Evolutionary conservation across 2,888 invertebrate species (phyloP).

Genomic region (Heliconius ethilla): DNA sequence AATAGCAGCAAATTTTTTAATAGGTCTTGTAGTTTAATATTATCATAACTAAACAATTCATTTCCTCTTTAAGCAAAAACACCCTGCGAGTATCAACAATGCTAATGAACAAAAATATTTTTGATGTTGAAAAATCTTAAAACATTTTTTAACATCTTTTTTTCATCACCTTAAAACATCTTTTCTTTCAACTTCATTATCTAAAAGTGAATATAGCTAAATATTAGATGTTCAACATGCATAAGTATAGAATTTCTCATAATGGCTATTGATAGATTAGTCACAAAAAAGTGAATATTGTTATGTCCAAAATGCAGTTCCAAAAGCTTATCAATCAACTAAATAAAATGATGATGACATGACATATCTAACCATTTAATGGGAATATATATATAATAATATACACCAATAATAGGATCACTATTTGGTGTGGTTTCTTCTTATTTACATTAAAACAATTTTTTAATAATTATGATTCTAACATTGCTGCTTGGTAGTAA

Average conservation of each 20-base stretch:
- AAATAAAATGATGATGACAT: neutral
- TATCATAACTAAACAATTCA: neutral
- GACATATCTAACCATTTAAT: too few species aligned
- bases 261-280: neutral
- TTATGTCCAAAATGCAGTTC: neutral
- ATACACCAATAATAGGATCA: neutral
- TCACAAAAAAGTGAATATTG: neutral
- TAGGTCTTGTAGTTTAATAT: neutral
- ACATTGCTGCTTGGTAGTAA: neutral
- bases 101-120: neutral
- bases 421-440: neutral
- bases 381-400: too few species aligned
- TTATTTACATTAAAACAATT: neutral
- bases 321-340: neutral
- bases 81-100: neutral
- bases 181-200: neutral
- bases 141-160: too few species aligned
- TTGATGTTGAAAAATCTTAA: neutral
- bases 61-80: neutral
- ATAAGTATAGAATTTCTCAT: neutral
- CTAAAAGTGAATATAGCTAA: neutral
- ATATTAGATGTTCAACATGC: neutral
- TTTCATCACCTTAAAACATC: too few species aligned
- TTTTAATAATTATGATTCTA: neutral
- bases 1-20: neutral